These are phyloP conservation scores for Tamandua tetradactyla DNA, from an alignment of 2,797 vertebrate species.

Conservation along the genomic window DNA sequence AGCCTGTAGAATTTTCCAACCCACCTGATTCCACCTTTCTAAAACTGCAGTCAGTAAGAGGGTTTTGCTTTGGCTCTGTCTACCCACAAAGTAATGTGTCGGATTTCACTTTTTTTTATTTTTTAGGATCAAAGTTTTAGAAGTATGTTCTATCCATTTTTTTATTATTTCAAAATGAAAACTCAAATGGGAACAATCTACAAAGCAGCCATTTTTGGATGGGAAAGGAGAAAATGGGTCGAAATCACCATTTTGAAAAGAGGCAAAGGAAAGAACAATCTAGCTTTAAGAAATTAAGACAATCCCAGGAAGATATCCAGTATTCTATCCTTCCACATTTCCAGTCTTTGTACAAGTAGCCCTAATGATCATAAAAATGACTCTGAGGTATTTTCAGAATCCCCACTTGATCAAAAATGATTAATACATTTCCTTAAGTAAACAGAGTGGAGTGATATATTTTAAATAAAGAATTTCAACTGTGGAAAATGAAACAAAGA, in stretches of 20 bases:
- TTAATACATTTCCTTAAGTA: too few species aligned
- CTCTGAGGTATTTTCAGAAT: neutral
- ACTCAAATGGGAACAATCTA: neutral
- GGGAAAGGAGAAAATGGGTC: neutral
- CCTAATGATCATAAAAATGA: neutral
- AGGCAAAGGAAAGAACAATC: neutral
- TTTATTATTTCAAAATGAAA: slow-evolving; percentile 28
- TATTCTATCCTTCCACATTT: neutral
- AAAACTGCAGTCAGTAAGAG: neutral
- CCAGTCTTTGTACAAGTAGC: neutral
- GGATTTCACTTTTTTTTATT: neutral
- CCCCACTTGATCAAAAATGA: neutral
- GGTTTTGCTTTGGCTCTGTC: neutral
- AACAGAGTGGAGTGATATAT: neutral
- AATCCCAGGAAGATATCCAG: neutral
- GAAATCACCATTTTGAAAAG: neutral
- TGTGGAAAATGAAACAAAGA: neutral
- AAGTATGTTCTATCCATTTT: slow-evolving; percentile 11
- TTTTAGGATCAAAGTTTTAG: neutral
- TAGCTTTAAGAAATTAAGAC: neutral
- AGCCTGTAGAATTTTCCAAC: neutral
- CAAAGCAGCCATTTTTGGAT: neutral
- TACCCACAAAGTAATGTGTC: neutral
- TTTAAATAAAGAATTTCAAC: slow-evolving; percentile 1
- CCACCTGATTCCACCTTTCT: neutral